A percentile compares a stretch with the other conserved stretches of the same genome.
These are phyloP conservation scores for Thaumetopoea pityocampa DNA, from an alignment of 1,140 invertebrate species.

Conservation along the genomic window DNA sequence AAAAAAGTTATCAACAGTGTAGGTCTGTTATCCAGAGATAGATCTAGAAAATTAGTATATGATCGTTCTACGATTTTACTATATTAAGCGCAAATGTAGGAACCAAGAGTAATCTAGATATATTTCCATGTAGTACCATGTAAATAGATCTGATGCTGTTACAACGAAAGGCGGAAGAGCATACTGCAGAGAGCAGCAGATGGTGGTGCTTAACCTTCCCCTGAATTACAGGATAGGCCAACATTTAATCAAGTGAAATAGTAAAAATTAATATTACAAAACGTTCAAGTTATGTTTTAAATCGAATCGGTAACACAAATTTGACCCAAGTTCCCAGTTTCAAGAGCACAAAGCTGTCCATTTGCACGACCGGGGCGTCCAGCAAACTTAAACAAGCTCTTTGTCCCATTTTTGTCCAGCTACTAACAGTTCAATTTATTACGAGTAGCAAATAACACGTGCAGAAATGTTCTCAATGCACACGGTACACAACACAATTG, in stretches of 20 bases:
- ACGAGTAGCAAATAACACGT: constrained; percentile 29
- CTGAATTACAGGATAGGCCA: neutral
- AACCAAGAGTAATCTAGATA: no score
- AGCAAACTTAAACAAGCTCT: constrained; percentile 37
- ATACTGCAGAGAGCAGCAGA: neutral
- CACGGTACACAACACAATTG: neutral
- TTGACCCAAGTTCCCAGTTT: constrained; percentile 18
- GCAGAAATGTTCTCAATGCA: neutral
- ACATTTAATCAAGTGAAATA: constrained; percentile 1
- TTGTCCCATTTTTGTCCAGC: constrained; percentile 20
- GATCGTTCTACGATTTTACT: no score
- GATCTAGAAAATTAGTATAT: no score
- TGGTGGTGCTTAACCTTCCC: neutral
- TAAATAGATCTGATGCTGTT: no score
- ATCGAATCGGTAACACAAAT: no score
- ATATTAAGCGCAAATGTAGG: no score
- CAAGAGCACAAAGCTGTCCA: constrained; percentile 28
- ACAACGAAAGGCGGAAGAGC: no score
- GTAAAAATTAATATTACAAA: no score
- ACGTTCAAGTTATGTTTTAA: constrained; percentile 5
- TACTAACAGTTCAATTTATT: constrained; percentile 17
- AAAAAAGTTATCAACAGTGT: no score
- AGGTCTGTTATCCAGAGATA: no score
- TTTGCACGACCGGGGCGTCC: constrained; percentile 28
- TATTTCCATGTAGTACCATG: no score